Conservation (phyloP, 2,888 invertebrate species). For the Lochmaea capreae region DNA sequence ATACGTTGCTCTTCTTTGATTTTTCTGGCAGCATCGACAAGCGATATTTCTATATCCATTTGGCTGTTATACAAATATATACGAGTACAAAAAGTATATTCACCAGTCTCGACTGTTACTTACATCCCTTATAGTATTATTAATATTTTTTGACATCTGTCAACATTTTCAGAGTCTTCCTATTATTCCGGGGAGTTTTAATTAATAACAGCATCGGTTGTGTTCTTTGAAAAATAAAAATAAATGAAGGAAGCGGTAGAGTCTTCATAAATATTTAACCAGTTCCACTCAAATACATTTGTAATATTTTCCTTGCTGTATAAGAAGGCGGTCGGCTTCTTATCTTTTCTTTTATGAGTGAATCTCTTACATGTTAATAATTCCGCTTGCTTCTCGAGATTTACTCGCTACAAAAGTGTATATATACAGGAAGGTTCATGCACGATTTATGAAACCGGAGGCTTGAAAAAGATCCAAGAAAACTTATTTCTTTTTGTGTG, state of each 20-base stretch:
- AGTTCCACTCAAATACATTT: background rate
- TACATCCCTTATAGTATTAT: too few species aligned
- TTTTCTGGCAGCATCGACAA: too few species aligned
- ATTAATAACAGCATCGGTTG: too few species aligned
- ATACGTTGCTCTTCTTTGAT: too few species aligned
- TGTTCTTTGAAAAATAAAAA: background rate
- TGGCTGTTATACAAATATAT: too few species aligned
- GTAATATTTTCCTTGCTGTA: background rate
- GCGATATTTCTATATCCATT: too few species aligned
- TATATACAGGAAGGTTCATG: background rate
- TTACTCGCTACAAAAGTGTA: conserved; percentile 3
- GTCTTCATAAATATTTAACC: conserved; percentile 6
- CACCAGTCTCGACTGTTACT: too few species aligned
- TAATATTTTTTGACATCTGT: too few species aligned
- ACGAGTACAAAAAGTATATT: too few species aligned
- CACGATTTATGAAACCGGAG: background rate
- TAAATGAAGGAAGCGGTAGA: background rate
- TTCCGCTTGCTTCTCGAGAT: conserved; percentile 28
- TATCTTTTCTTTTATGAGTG: conserved; percentile 17
- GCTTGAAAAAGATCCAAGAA: background rate
- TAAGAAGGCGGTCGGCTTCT: background rate
- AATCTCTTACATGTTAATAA: conserved; percentile 27
- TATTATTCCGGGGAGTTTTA: too few species aligned
- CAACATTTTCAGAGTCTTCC: too few species aligned
- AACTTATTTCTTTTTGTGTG: background rate